These are phyloP conservation scores for Trichacis sp. DNA, from an alignment of 2,888 invertebrate species.

Conservation along the genomic window DNA sequence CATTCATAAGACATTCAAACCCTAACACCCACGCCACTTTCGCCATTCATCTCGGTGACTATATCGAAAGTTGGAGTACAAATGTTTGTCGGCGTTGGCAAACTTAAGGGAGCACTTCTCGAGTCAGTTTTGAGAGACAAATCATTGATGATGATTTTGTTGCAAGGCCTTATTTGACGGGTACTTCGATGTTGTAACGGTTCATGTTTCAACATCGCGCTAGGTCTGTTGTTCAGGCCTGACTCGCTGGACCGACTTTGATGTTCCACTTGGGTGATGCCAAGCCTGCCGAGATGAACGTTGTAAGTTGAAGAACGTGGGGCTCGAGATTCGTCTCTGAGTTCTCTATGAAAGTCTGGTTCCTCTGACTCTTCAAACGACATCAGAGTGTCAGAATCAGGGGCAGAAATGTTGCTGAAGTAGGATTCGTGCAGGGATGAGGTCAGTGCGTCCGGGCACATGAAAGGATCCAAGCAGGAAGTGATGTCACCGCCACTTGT, in stretches of 20 bases:
- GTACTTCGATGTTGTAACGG: slow-evolving; percentile 51
- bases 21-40: slow-evolving; percentile 54
- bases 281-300: slow-evolving; percentile 51
- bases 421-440: slow-evolving; percentile 63
- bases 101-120: slow-evolving; percentile 56
- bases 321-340: slow-evolving; percentile 15
- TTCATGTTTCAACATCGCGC: slow-evolving; percentile 52
- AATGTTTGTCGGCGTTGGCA: slow-evolving; percentile 60
- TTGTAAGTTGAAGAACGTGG: slow-evolving; percentile 54
- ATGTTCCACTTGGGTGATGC: slow-evolving; percentile 26
- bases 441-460: slow-evolving; percentile 60
- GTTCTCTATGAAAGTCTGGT: slow-evolving; percentile 24
- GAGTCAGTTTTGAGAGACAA: slow-evolving; percentile 39
- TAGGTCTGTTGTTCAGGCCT: slow-evolving; percentile 43
- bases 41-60: slow-evolving; percentile 56
- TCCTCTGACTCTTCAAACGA: slow-evolving; percentile 61
- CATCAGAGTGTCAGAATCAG: slow-evolving; percentile 60
- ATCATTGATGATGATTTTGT: slow-evolving; percentile 48
- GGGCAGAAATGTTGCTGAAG: slow-evolving; percentile 60
- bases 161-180: slow-evolving; percentile 45
- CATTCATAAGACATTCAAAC: slow-evolving; percentile 44
- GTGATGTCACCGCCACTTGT: slow-evolving; percentile 60
- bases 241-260: slow-evolving; percentile 63
- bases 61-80: slow-evolving; percentile 61
- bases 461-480: slow-evolving; percentile 58